These are phyloP conservation scores for Strigops habroptila DNA, from an alignment of 2,113 vertebrate genomes.

Conservation along the genomic window DNA sequence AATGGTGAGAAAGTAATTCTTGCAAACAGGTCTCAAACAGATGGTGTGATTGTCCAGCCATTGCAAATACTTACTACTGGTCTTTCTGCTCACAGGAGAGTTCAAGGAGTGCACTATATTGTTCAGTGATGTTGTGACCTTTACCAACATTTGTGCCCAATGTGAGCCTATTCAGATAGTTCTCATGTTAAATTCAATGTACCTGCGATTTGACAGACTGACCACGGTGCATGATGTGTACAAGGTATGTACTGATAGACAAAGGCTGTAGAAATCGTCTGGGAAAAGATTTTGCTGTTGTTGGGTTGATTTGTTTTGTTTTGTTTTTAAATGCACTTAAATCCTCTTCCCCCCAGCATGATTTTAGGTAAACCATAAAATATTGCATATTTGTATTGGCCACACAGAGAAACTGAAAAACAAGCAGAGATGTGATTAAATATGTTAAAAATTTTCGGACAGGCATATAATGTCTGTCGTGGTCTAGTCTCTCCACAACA, in stretches of 20 bases:
- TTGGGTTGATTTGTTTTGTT: neutral
- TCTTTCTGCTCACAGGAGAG: slow-evolving; percentile 67
- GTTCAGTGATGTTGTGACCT: slow-evolving; percentile 81
- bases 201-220: slow-evolving; percentile 77
- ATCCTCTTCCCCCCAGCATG: neutral
- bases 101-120: slow-evolving; percentile 81
- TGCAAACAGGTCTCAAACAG: neutral
- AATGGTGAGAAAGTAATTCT: neutral
- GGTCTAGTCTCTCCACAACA: neutral
- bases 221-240: slow-evolving; percentile 80
- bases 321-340: neutral
- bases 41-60: neutral
- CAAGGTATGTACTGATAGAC: slow-evolving; percentile 64
- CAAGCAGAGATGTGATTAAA: neutral
- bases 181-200: slow-evolving; percentile 81
- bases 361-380: neutral
- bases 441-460: neutral
- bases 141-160: slow-evolving; percentile 78
- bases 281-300: neutral
- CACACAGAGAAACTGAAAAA: neutral
- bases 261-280: neutral
- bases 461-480: accelerated
- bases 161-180: slow-evolving; percentile 82
- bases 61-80: neutral
- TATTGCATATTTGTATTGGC: neutral